Evolutionary conservation across 2,113 vertebrate species (phyloP).

Genomic region (Dolichotis patagonum): DNA sequence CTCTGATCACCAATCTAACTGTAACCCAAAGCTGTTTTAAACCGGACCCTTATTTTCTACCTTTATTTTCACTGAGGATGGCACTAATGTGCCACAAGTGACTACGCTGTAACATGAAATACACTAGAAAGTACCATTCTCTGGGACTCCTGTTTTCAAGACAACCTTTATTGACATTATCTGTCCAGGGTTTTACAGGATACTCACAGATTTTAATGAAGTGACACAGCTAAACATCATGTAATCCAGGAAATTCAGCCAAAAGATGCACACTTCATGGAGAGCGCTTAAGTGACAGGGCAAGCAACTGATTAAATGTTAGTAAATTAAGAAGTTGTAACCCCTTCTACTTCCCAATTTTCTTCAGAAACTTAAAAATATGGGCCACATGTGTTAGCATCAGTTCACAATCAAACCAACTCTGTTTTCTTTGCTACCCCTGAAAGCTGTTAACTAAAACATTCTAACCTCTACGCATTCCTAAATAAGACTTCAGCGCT

Average conservation of each 20-base stretch:
- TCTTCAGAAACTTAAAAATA: neutral
- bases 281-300: neutral
- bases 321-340: neutral
- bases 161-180: neutral
- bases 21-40: constrained; percentile 19
- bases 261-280: neutral
- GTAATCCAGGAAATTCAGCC: neutral
- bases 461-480: neutral
- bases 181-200: neutral
- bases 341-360: neutral
- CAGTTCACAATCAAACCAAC: neutral
- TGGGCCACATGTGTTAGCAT: neutral
- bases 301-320: neutral
- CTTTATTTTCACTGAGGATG: neutral
- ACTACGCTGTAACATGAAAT: neutral
- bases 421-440: neutral
- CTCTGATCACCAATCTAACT: neutral
- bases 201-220: neutral
- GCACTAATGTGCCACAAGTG: neutral
- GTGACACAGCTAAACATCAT: neutral
- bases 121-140: neutral
- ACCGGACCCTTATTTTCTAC: constrained; percentile 1
- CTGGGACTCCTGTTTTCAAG: constrained; percentile 22
- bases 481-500: neutral
- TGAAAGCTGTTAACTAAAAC: neutral